Percentiles rank a stretch among this genome's conserved stretches.
phyloP scores from a whole-genome alignment of 2,113 vertebrate species.

The Machaerirhynchus nigripectus region DNA sequence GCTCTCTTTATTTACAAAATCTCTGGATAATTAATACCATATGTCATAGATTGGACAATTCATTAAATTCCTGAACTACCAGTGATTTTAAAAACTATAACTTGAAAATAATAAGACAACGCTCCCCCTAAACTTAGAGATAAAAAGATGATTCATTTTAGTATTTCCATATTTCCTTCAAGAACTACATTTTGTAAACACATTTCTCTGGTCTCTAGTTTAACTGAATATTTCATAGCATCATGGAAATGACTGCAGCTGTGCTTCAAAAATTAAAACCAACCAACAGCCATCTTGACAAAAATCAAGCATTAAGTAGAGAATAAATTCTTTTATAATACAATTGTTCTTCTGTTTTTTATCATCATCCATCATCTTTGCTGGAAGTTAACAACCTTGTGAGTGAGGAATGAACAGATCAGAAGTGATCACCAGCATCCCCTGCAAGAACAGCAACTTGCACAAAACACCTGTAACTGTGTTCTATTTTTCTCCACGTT shows the following conservation, averaged over 20 bases:
- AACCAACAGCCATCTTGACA: not conserved
- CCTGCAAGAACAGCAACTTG: not conserved
- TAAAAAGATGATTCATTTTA: not conserved
- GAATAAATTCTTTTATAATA: not conserved
- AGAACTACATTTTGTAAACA: not conserved
- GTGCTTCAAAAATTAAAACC: slow-evolving; percentile 24
- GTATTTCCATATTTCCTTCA: not conserved
- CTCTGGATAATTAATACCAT: not conserved
- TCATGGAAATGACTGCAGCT: not conserved
- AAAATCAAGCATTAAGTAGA: not conserved
- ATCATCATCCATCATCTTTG: not conserved
- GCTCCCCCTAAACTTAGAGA: not conserved
- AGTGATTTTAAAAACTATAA: not conserved
- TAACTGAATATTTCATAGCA: slow-evolving; percentile 26
- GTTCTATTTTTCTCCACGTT: not conserved
- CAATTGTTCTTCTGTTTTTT: not conserved
- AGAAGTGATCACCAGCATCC: not conserved
- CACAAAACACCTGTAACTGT: not conserved
- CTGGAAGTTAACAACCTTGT: not conserved
- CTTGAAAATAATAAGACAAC: not conserved
- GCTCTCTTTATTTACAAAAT: not conserved
- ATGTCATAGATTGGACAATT: not conserved
- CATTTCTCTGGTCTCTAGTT: not conserved
- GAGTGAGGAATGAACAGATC: not conserved
- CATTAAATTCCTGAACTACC: not conserved